Base-by-base conservation (phyloP, 2,888 invertebrate species). In the Athalia circularis region DNA sequence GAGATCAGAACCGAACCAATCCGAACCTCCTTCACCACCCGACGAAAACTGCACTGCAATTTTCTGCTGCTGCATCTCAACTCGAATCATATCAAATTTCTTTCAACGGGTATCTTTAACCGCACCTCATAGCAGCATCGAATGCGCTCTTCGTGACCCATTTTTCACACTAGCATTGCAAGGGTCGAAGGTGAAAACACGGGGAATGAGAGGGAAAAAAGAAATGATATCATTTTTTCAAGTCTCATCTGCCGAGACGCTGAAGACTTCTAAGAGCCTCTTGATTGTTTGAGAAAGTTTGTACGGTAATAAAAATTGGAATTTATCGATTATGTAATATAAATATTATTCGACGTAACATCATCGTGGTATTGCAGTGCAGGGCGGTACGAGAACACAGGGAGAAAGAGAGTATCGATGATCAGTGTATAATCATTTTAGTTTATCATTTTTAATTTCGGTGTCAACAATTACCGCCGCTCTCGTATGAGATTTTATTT, bases 201-300 rank as follows among this genome's bases (percentile, higher is more conserved):
- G 77, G 43, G 15, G 29, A 54, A 11, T 9, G 50, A 29, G 52
- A 77, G 29, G 29, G 59, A 77, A 62, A 43, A 65, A 77, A 57
- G 68, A 77, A 78, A 80, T 85, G 84, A 85, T 84, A 85, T 83
- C 83, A 86, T 85, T 84, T 83, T 83, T 85, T 84, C 5, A 5
- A 59, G 13, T 29, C 29, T 29, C 29, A 29, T 29, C 29, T n/a
- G n/a, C n/a, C 0, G 29, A 29, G 29, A 2, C 29, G 29, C 29
- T 5, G n/a, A 59, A 59, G n/a, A 59, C 13, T 5, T 59, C 3
- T 59, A 59, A 7, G 59, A 59, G 4, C 13, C 29, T 59, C 13
- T 64, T 45, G 8, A 45, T 1, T 5, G 64, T 45, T 45, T 6
- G 64, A n/a, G 11, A 45, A 47, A 64, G 52, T 7, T 52, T 52